Conservation (phyloP, 2,113 vertebrate species). For the Triplophysa siluroides region DNA sequence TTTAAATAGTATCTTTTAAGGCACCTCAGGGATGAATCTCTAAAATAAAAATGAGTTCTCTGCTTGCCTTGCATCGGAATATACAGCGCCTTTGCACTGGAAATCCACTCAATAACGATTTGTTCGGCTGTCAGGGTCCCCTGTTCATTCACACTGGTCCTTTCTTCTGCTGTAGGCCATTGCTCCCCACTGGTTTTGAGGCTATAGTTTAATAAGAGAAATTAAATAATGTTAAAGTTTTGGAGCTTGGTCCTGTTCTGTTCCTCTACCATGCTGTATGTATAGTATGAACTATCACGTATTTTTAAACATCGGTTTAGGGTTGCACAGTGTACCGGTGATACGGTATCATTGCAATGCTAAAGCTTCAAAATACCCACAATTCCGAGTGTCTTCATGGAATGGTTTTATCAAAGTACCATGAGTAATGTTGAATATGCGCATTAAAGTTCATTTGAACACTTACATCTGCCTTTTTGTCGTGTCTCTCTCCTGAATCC, state of each 20-base stretch:
- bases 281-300: too few species aligned
- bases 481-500: too few species aligned
- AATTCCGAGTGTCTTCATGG: too few species aligned
- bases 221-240: slow-evolving; percentile 37
- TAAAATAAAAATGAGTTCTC: slow-evolving; percentile 51
- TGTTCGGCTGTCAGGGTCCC: slow-evolving; percentile 47
- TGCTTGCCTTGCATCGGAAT: slow-evolving; percentile 43
- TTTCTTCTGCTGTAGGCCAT: slow-evolving; percentile 25
- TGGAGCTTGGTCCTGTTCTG: slow-evolving; percentile 20
- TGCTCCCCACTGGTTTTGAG: background rate
- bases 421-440: too few species aligned
- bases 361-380: slow-evolving; percentile 12
- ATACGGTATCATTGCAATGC: background rate
- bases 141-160: slow-evolving; percentile 5
- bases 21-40: slow-evolving; percentile 20
- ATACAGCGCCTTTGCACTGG: slow-evolving; percentile 44
- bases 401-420: too few species aligned
- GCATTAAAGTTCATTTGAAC: too few species aligned
- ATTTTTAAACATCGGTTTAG: slow-evolving; percentile 4
- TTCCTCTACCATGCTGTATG: slow-evolving; percentile 2
- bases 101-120: slow-evolving; percentile 58
- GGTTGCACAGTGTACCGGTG: too few species aligned
- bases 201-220: slow-evolving; percentile 40
- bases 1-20: slow-evolving; percentile 49
- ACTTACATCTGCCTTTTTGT: too few species aligned